A percentile compares a stretch with the other conserved stretches of the same genome.
Conservation (phyloP, 2,888 invertebrate species). For the Lepetodrilus schrolli region DNA sequence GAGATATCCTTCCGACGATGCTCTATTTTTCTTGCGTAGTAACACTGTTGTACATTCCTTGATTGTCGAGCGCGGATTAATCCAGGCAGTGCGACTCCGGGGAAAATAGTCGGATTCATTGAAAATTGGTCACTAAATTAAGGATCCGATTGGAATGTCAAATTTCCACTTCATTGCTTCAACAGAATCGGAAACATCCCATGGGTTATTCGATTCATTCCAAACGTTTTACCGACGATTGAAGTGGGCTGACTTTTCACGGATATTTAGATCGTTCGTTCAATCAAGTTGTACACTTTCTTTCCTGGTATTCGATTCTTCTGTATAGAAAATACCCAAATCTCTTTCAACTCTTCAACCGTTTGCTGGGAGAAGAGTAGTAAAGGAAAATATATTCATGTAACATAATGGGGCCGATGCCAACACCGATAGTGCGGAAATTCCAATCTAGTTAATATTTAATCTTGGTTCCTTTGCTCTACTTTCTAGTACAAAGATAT, state of each 20-base stretch:
- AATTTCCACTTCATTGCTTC: neutral
- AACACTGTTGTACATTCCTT: slow-evolving; percentile 22
- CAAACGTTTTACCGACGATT: slow-evolving; percentile 15
- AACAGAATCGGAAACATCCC: neutral
- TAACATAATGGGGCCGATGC: too few relatives aligned
- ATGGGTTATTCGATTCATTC: neutral
- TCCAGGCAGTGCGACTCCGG: neutral
- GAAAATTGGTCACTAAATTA: slow-evolving; percentile 16
- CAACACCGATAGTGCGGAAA: too few relatives aligned
- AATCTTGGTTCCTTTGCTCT: too few relatives aligned
- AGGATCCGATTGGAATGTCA: slow-evolving; percentile 18
- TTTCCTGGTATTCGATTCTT: too few relatives aligned
- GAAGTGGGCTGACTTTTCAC: neutral
- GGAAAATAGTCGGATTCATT: slow-evolving; percentile 4
- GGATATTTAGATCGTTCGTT: slow-evolving; percentile 8
- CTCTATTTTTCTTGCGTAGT: slow-evolving; percentile 33
- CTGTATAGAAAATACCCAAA: too few relatives aligned
- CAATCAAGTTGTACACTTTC: neutral
- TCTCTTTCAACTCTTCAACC: neutral
- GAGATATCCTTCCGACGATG: slow-evolving; percentile 27
- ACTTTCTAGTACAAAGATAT: too few relatives aligned
- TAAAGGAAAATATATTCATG: too few relatives aligned
- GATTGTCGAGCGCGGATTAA: slow-evolving; percentile 3
- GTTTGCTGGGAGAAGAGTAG: neutral
- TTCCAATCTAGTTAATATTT: too few relatives aligned